These are phyloP conservation scores for Eledone cirrhosa DNA, from an alignment of 2,888 invertebrate species.

Conservation along the genomic window DNA sequence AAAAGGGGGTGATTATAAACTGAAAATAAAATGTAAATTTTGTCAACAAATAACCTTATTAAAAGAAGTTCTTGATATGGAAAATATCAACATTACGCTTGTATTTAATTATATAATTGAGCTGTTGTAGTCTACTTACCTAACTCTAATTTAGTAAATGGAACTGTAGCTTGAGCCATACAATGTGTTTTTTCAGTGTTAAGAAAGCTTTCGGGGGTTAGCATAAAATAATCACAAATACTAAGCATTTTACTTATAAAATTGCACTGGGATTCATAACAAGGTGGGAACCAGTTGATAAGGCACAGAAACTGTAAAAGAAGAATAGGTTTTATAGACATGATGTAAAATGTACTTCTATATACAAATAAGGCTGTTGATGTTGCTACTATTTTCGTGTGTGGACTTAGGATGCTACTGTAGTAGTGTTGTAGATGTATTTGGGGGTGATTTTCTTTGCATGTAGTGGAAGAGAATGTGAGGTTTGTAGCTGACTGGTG, in stretches of 20 bases:
- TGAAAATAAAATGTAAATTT: no score
- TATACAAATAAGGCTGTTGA: not conserved
- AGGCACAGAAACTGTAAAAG: not conserved
- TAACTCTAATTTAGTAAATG: not conserved
- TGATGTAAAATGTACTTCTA: not conserved
- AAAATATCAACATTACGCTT: not conserved
- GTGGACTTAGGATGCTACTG: no score
- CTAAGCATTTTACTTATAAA: not conserved
- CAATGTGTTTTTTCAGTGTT: not conserved
- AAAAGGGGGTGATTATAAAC: no score
- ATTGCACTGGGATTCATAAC: not conserved
- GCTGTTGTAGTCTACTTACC: not conserved
- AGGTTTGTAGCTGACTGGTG: no score
- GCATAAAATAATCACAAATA: slow-evolving; percentile 8
- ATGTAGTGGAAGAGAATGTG: no score
- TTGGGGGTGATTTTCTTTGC: no score
- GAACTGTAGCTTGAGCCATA: not conserved
- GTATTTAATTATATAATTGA: not conserved
- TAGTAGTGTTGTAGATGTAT: no score
- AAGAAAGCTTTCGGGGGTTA: not conserved
- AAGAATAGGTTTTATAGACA: not conserved
- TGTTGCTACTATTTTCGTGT: no score
- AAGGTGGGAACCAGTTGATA: not conserved
- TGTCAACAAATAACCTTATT: no score
- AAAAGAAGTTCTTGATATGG: not conserved